A percentile compares a stretch with the other conserved stretches of the same genome.
These are phyloP conservation scores for Rhopalosiphum padi DNA, from an alignment of 1,140 invertebrate species.

Conservation along the genomic window DNA sequence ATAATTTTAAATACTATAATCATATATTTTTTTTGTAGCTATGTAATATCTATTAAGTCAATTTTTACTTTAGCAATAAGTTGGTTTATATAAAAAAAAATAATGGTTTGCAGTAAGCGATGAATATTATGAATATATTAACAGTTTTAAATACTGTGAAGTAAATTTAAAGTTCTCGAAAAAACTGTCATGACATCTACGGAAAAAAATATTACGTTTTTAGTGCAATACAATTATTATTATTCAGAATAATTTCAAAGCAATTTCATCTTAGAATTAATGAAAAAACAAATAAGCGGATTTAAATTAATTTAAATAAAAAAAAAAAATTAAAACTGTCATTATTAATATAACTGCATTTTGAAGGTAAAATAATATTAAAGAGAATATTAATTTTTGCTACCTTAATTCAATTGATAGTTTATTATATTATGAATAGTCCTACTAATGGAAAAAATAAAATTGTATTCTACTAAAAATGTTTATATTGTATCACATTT, in stretches of 20 bases:
- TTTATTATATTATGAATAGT: not conserved
- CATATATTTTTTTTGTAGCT: not conserved
- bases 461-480: not conserved
- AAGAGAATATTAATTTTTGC: not conserved
- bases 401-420: not conserved
- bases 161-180: not conserved
- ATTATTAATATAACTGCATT: not conserved
- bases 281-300: constrained; percentile 6
- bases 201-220: not conserved
- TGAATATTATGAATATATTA: not conserved
- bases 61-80: not conserved
- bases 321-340: constrained; percentile 16
- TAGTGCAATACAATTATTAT: not conserved
- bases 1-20: not conserved
- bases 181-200: not conserved
- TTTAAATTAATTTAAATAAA: not conserved
- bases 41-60: not conserved
- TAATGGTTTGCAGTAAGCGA: not conserved
- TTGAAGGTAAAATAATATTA: not conserved
- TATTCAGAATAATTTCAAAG: not conserved
- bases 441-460: not conserved
- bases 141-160: not conserved
- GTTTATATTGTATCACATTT: not conserved
- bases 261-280: not conserved
- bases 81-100: not conserved